A percentile compares a stretch with the other conserved stretches of the same genome.
These are phyloP conservation scores for Meghimatium bilineatum DNA, from an alignment of 2,888 invertebrate genomes.

Conservation along the genomic window DNA sequence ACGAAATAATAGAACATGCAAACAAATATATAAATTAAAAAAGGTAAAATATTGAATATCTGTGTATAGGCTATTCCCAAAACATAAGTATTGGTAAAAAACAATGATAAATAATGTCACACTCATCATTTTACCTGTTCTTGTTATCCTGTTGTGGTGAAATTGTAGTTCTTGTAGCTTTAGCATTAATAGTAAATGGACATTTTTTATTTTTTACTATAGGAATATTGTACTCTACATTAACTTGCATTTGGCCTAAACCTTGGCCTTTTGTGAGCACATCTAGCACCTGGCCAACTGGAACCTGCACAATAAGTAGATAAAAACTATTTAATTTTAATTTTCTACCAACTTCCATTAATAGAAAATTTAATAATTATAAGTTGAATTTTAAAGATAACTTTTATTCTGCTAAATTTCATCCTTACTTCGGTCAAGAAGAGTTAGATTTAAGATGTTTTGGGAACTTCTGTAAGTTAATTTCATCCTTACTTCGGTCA, in stretches of 20 bases:
- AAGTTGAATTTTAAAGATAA: not conserved
- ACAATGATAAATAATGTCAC: not conserved
- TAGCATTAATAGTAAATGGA: not conserved
- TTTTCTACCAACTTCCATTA: not conserved
- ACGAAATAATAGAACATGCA: no score
- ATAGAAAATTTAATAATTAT: not conserved
- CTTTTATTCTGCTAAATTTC: not conserved
- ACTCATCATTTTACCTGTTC: not conserved
- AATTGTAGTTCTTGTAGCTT: not conserved
- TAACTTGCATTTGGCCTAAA: conserved; percentile 53
- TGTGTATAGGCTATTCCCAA: no score
- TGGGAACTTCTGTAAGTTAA: not conserved
- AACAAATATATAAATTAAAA: no score
- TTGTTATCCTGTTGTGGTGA: not conserved
- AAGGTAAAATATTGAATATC: no score
- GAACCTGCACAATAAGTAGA: conserved; percentile 42
- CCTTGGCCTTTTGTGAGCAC: conserved; percentile 51
- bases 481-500: no score
- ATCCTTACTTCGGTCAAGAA: not conserved
- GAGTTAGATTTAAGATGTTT: no score
- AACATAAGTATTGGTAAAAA: no score
- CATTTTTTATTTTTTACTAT: conserved; percentile 28
- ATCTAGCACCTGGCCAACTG: conserved; percentile 47
- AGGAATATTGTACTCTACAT: conserved; percentile 51
- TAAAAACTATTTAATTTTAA: not conserved